Evolutionary conservation across 2,888 invertebrate genomes (phyloP).

Genomic region (Cremastobaeus sp.): DNA sequence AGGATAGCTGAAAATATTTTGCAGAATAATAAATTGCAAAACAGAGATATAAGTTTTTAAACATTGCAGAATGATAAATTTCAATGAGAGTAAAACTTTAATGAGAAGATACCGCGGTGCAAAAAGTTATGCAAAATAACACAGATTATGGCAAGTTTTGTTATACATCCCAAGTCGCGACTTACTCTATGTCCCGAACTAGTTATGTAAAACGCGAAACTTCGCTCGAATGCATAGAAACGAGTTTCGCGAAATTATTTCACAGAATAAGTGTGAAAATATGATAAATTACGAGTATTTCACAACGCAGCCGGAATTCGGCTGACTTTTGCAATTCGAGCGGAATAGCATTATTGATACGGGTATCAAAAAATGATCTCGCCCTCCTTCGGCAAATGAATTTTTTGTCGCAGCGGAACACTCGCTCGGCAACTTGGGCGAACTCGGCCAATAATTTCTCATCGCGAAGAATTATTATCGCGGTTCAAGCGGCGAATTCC

Average conservation of each 20-base stretch:
- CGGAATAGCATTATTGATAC: constrained; percentile 18
- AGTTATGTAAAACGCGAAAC: constrained; percentile 51
- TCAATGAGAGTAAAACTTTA: constrained; percentile 10
- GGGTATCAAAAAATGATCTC: constrained; percentile 7
- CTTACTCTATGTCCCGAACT: constrained; percentile 44
- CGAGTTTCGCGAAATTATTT: constrained; percentile 50
- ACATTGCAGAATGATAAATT: background rate
- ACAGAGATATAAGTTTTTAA: no score
- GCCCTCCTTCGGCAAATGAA: no score
- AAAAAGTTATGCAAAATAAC: constrained; percentile 28
- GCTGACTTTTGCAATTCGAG: constrained; percentile 12
- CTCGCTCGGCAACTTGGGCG: background rate
- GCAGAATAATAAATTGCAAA: no score
- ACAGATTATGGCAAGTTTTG: constrained; percentile 36
- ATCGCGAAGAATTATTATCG: constrained; percentile 3
- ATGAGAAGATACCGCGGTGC: constrained; percentile 14
- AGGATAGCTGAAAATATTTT: no score
- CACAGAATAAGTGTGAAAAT: constrained; percentile 27
- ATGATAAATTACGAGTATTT: constrained; percentile 38
- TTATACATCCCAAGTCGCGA: constrained; percentile 40
- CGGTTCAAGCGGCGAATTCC: constrained; percentile 10
- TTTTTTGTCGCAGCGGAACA: no score
- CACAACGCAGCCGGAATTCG: constrained; percentile 18
- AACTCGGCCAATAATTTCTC: constrained; percentile 6
- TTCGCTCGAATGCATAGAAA: constrained; percentile 37